Evolutionary conservation across 2,888 invertebrate species (phyloP).

Genomic region (Luperina nickerlii): DNA sequence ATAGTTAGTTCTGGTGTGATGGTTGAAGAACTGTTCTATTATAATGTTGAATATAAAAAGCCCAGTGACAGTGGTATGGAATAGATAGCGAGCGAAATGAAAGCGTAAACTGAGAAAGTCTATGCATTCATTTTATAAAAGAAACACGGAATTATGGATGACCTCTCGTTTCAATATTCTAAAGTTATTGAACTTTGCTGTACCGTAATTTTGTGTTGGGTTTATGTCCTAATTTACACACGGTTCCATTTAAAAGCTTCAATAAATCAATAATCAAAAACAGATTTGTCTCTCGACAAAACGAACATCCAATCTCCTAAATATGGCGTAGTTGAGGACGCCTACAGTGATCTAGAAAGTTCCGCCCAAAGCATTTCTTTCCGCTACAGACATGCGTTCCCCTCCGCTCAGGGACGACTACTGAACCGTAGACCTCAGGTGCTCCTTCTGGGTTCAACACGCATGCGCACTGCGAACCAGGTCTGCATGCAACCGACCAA

Average conservation of each 20-base stretch:
- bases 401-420: conserved; percentile 62
- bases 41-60: neutral
- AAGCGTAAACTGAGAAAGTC: neutral
- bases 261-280: conserved; percentile 13
- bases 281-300: neutral
- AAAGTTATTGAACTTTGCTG: conserved; percentile 35
- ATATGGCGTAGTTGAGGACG: conserved; percentile 34
- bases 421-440: conserved; percentile 77
- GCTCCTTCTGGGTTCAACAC: conserved; percentile 78
- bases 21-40: neutral
- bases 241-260: conserved; percentile 3
- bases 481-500: conserved; percentile 65
- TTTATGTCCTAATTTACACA: conserved; percentile 16
- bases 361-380: conserved; percentile 47
- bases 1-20: neutral
- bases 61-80: neutral
- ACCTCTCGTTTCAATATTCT: conserved; percentile 3
- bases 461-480: conserved; percentile 75
- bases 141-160: neutral
- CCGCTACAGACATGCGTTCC: conserved; percentile 55
- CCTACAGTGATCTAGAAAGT: conserved; percentile 61
- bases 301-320: conserved; percentile 6
- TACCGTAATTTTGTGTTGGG: conserved; percentile 13
- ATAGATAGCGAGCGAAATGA: neutral
- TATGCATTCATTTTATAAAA: conserved; percentile 3